Evolutionary conservation across 2,113 vertebrate species (phyloP), one percentile per base, ranked within the genome.

Genomic region (Buteo buteo): DNA sequence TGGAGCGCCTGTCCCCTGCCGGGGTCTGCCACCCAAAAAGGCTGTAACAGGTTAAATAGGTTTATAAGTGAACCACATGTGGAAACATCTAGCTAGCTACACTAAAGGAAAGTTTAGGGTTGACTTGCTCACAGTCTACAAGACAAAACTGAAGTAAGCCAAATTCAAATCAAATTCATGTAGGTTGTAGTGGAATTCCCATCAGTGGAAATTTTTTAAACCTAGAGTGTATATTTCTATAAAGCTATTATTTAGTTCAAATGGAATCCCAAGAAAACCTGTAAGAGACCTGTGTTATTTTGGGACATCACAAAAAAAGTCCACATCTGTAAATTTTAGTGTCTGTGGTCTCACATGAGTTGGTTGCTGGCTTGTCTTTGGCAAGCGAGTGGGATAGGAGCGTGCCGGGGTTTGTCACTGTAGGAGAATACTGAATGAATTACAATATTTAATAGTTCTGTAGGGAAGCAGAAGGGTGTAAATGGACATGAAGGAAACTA

Each of bases 401-500:
- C 5, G 2, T 50, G 44, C 34, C 5, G 18, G 38, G n/a, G 78
- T 89, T 87, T 64, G 24, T 86, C 38, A 64, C 20, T 81, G n/a
- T 54, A 67, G 69, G 64, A 54, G 77, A 88, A 81, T 58, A 66
- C 45, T 55, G 38, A 85, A 62, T n/a, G n/a, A 65, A 84, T 81
- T 40, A 78, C 62, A 59, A 12, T 86, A 86, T 82, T 67, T 90
- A 91, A 67, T 72, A 79, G 62, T 79, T 79, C 81, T 79, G 2
- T 49, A 57, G 73, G 58, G 70, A 91, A 31, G 29, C 44, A 76
- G 61, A 72, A 22, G 20, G 18, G 34, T 85, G 17, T 80, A 91
- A 93, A 94, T 59, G 86, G 72, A 64, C 64, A 88, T 2, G 31
- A 89, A 92, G 55, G 64, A 88, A 95, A 73, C 49, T 42, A 93